Percentiles rank a stretch among this genome's conserved stretches.
phyloP scores from a whole-genome alignment of 2,797 vertebrate genomes.

The Pristis pectinata region DNA sequence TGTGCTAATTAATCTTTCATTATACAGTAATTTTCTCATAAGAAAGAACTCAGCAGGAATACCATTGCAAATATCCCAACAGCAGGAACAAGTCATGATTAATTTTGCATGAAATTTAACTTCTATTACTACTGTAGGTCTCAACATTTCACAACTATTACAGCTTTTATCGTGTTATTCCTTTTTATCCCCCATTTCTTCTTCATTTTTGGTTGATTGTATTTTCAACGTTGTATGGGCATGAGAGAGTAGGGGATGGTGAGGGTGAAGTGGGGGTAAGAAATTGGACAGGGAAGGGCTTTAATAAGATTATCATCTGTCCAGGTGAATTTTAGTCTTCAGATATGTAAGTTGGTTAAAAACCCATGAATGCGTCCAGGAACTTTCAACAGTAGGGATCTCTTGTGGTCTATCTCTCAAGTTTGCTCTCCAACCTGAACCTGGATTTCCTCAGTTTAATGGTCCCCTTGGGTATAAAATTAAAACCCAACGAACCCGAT shows the following conservation, averaged over 20 bases:
- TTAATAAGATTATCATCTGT: background rate
- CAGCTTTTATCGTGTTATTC: background rate
- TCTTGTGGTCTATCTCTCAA: background rate
- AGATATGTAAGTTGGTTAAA: background rate
- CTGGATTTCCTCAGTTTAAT: no score
- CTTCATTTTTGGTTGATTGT: background rate
- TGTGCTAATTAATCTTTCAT: conserved; percentile 28
- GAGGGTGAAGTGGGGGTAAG: no score
- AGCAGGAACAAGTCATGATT: background rate
- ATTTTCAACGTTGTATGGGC: background rate
- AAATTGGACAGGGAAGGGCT: background rate
- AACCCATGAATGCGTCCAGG: background rate
- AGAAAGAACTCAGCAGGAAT: background rate
- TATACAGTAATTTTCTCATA: background rate
- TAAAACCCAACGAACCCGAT: no score
- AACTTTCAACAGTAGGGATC: background rate
- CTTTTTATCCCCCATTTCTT: background rate
- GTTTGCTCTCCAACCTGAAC: background rate
- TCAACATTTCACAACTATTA: background rate
- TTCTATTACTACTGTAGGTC: background rate
- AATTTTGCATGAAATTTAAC: conserved; percentile 13
- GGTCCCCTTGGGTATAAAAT: no score
- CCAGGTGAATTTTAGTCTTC: background rate
- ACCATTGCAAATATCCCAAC: background rate
- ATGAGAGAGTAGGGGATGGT: background rate